These are phyloP conservation scores for Glaucopsyche alexis DNA, from an alignment of 2,888 invertebrate genomes.

Conservation along the genomic window DNA sequence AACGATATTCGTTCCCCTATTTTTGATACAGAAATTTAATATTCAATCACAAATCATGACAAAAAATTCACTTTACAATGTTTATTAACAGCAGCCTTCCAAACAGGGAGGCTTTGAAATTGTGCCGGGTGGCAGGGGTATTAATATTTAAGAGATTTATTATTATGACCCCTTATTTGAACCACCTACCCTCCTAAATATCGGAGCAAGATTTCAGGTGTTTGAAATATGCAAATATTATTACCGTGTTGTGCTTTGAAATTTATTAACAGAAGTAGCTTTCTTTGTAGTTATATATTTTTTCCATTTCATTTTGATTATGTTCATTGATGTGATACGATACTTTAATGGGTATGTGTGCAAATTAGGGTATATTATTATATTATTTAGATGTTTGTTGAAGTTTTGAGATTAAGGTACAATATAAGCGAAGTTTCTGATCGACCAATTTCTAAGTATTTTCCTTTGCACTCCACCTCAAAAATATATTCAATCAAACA, in stretches of 20 bases:
- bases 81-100: background rate
- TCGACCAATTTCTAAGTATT: too few relatives aligned
- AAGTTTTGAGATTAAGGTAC: too few relatives aligned
- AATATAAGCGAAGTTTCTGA: too few relatives aligned
- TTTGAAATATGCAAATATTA: conserved; percentile 21
- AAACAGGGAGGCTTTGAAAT: conserved; percentile 14
- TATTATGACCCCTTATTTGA: conserved; percentile 20
- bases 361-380: background rate
- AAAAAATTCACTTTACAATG: conserved; percentile 8
- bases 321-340: background rate
- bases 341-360: background rate
- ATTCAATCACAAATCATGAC: conserved; percentile 1
- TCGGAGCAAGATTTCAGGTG: conserved; percentile 16
- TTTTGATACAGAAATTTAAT: background rate
- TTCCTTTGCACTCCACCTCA: too few relatives aligned
- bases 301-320: too few relatives aligned
- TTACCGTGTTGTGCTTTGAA: background rate
- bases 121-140: conserved; percentile 9
- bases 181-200: conserved; percentile 10
- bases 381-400: background rate
- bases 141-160: conserved; percentile 29
- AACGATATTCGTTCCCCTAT: background rate
- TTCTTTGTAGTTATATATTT: background rate
- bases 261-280: conserved; percentile 1
- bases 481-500: too few relatives aligned